Conservation (phyloP, 2,888 invertebrate species). For the Tetranychus truncatus region DNA sequence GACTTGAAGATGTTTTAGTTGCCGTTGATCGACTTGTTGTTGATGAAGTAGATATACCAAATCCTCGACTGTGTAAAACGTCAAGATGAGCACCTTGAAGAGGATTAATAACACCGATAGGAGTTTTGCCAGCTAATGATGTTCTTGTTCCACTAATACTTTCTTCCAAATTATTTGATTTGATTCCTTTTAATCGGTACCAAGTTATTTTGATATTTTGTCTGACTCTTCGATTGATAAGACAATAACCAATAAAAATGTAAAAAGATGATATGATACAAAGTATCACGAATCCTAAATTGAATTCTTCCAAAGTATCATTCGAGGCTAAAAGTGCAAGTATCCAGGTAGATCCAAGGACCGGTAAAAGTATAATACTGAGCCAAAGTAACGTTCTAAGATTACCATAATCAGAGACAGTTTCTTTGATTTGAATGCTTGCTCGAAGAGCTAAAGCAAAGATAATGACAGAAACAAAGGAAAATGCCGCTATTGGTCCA, state of each 20-base stretch:
- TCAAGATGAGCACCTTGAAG: constrained; percentile 40
- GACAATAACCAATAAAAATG: constrained; percentile 65
- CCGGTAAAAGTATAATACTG: constrained; percentile 63
- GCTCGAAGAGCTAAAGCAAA: constrained; percentile 69
- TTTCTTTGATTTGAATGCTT: constrained; percentile 72
- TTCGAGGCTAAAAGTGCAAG: constrained; percentile 57
- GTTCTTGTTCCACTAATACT: constrained; percentile 42
- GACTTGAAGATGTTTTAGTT: constrained; percentile 69
- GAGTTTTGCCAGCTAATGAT: constrained; percentile 42
- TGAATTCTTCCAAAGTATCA: constrained; percentile 50
- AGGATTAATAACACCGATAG: not conserved
- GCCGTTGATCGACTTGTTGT: constrained; percentile 74
- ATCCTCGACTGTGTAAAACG: constrained; percentile 34
- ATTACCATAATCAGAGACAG: constrained; percentile 68
- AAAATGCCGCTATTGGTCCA: constrained; percentile 42
- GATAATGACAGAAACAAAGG: constrained; percentile 46
- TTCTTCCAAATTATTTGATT: constrained; percentile 29
- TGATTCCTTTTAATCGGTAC: constrained; percentile 49
- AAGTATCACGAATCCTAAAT: constrained; percentile 55
- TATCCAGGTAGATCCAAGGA: constrained; percentile 70
- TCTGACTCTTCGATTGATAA: constrained; percentile 63
- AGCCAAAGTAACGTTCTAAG: constrained; percentile 64
- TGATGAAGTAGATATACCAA: constrained; percentile 77
- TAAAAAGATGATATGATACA: constrained; percentile 62
- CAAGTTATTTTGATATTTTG: constrained; percentile 32